Evolutionary conservation across 2,113 vertebrate species (phyloP).

Genomic region (Pelmatolapia mariae): DNA sequence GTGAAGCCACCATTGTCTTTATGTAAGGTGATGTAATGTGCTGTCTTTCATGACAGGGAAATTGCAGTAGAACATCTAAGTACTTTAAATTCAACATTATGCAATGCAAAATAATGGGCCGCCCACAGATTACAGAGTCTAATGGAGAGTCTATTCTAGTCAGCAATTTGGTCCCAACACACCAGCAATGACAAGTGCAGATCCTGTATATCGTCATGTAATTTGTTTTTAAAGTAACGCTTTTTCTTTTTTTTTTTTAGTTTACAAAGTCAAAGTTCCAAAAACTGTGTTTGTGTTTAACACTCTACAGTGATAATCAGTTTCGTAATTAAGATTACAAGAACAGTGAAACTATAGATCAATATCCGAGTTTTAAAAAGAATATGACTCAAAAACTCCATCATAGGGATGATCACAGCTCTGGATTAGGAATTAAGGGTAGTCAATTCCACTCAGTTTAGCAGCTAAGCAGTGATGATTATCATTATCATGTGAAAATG

Average conservation of each 20-base stretch:
- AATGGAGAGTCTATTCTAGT: neutral
- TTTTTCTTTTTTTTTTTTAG: neutral
- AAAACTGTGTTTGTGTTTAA: neutral
- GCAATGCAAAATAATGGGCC: neutral
- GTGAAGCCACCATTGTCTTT: neutral
- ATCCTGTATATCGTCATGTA: neutral
- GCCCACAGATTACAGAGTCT: neutral
- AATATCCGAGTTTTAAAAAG: neutral
- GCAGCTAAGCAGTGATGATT: neutral
- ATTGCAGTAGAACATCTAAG: neutral
- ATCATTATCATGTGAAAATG: slow-evolving; percentile 11
- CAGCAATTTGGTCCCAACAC: neutral
- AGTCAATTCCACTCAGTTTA: neutral
- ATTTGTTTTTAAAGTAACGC: neutral
- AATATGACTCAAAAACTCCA: neutral
- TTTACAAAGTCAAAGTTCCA: neutral
- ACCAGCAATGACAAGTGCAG: neutral
- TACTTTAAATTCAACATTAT: neutral
- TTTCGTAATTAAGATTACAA: neutral
- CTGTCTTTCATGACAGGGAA: neutral
- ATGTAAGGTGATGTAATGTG: neutral
- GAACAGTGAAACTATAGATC: neutral
- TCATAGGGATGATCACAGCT: neutral
- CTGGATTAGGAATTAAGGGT: neutral
- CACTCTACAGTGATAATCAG: neutral